These are phyloP conservation scores for Pseudomyrmex pallidus DNA, from an alignment of 1,140 invertebrate species.

Conservation along the genomic window DNA sequence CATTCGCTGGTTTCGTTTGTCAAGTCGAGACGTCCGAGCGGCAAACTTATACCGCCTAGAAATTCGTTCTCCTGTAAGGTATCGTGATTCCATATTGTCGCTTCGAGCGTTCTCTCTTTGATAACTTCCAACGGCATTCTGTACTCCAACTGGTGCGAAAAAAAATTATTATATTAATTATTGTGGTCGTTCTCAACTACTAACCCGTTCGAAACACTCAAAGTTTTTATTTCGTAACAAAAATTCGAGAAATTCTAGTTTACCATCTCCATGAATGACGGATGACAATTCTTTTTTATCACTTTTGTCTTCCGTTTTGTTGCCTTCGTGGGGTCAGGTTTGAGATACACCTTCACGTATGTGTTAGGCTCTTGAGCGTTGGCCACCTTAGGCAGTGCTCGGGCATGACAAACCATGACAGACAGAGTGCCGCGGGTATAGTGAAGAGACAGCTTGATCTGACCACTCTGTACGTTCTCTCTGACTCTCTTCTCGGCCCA, in stretches of 20 bases:
- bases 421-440: conserved; percentile 92
- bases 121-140: conserved; percentile 93
- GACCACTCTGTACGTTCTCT: conserved; percentile 85
- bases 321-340: conserved; percentile 93
- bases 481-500: conserved; percentile 82
- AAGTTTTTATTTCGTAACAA: background rate
- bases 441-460: conserved; percentile 93
- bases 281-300: conserved; percentile 95
- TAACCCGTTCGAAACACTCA: too few relatives aligned
- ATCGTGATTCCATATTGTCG: conserved; percentile 98
- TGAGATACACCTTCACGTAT: conserved; percentile 97
- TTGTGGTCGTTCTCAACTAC: background rate
- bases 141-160: conserved; percentile 91
- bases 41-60: conserved; percentile 94
- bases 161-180: conserved; percentile 19
- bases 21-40: conserved; percentile 89
- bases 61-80: conserved; percentile 98
- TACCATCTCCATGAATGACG: conserved; percentile 99
- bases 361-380: conserved; percentile 93
- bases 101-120: conserved; percentile 91
- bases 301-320: conserved; percentile 98
- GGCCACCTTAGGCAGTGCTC: conserved; percentile 91
- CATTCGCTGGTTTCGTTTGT: conserved; percentile 92
- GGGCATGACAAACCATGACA: conserved; percentile 95
- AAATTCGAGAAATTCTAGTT: conserved; percentile 52